A percentile compares a stretch with the other conserved stretches of the same genome.
Evolutionary conservation across 2,797 vertebrate species (phyloP).

Genomic region (Chelonia mydas): DNA sequence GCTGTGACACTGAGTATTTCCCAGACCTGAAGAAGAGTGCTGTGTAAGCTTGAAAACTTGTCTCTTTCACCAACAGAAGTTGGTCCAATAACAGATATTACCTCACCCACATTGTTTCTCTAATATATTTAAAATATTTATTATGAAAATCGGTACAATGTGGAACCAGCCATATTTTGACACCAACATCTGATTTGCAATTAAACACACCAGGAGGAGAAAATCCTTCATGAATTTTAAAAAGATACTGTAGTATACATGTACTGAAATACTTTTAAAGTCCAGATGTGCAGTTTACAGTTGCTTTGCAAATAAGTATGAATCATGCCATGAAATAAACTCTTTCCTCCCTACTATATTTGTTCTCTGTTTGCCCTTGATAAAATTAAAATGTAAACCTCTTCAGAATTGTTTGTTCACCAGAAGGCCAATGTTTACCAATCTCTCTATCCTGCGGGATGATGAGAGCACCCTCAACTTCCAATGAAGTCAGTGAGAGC

Average conservation of each 20-base stretch:
- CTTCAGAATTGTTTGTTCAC: background rate
- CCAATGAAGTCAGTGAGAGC: background rate
- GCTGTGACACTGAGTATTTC: background rate
- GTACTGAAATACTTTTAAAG: background rate
- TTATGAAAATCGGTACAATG: background rate
- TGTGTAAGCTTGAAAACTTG: background rate
- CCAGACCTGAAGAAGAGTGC: background rate
- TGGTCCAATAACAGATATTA: background rate
- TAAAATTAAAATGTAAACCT: background rate
- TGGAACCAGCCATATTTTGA: background rate
- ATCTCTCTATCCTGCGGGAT: background rate
- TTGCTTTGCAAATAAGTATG: background rate
- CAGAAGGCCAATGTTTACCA: background rate
- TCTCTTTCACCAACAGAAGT: no score
- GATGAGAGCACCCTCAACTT: background rate
- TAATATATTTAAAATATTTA: background rate
- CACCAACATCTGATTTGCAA: background rate
- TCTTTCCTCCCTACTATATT: background rate
- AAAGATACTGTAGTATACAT: background rate
- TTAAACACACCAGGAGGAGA: background rate
- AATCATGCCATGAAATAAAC: background rate
- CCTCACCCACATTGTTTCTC: background rate
- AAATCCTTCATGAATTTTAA: background rate
- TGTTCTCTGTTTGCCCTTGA: background rate
- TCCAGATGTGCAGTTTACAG: background rate